Evolutionary conservation across 1,140 invertebrate genomes (phyloP), one percentile per base, ranked within the genome.

Genomic region (Tetramorium parvispinum): DNA sequence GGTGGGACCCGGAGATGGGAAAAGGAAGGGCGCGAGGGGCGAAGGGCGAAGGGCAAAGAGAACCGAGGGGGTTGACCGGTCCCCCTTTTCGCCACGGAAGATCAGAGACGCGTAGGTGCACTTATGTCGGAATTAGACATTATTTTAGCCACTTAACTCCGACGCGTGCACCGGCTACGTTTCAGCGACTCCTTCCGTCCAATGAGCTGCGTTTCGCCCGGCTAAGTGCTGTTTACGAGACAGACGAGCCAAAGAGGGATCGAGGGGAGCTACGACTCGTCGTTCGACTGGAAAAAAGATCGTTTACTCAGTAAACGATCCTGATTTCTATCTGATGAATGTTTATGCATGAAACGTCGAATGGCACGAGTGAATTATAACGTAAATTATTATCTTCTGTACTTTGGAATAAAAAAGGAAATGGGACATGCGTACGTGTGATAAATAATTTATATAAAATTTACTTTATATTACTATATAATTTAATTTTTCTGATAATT

Each of bases 191-290:
- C 65, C 21, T 78, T 51, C 71, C 79, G 68, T 70, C 68, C 79
- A 59, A 73, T 37, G 79, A 83, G 79, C 40, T 73, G 53, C 68
- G 51, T 59, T 83, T 83, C 53, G 79, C 53, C 79, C 79, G 40
- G 18, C 66, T 75, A 75, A 83, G 68, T 83, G 79, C 53, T 83
- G 68, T 83, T 83, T 83, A 83, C 79, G 79, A 83, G 79, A 83
- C 79, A 55, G 53, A 59, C 65, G 40, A 78, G 55, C 37, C 51
- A 55, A 77, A 61, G 70, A 83, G 79, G 55, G 68, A 49, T n/a
- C 57, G 71, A 78, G 73, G 61, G 61, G 82, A 55, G 37, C 46
- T 18, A n/a, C 32, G 46, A 21, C 82, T 40, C 73, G 71, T 46
- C 21, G 49, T 53, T 37, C 37, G 51, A 46, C 51, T 43, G 21